phyloP scores from a whole-genome alignment of 2,797 vertebrate species.

The Pogonophryne albipinna region DNA sequence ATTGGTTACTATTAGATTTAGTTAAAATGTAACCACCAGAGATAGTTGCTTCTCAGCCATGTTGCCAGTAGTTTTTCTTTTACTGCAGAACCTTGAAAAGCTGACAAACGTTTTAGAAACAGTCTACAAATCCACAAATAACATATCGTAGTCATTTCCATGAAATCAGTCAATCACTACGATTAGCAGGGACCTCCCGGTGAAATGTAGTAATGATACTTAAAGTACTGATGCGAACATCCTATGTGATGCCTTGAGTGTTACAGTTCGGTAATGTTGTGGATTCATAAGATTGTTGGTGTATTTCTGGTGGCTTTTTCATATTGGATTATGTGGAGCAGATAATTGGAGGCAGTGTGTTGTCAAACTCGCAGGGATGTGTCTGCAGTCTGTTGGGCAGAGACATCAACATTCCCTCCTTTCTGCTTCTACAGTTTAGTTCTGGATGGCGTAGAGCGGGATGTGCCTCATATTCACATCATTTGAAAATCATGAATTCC shows the following conservation, averaged over 20 bases:
- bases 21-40: background rate
- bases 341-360: constrained; percentile 6
- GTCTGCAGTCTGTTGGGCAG: background rate
- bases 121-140: background rate
- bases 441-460: background rate
- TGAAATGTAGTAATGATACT: background rate
- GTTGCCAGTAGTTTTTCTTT: background rate
- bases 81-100: background rate
- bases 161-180: background rate
- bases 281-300: background rate
- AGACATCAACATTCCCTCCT: constrained; percentile 12
- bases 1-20: background rate
- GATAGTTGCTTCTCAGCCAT: background rate
- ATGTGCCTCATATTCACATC: background rate
- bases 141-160: background rate
- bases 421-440: background rate
- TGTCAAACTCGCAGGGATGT: background rate
- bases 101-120: too few relatives aligned
- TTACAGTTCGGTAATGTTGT: background rate
- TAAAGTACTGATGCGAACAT: background rate
- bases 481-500: background rate
- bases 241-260: background rate
- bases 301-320: constrained; percentile 6
- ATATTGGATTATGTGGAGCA: constrained; percentile 7
- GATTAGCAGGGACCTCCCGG: background rate